Evolutionary conservation across 2,888 invertebrate species (phyloP).

Genomic region (Patella pellucida): DNA sequence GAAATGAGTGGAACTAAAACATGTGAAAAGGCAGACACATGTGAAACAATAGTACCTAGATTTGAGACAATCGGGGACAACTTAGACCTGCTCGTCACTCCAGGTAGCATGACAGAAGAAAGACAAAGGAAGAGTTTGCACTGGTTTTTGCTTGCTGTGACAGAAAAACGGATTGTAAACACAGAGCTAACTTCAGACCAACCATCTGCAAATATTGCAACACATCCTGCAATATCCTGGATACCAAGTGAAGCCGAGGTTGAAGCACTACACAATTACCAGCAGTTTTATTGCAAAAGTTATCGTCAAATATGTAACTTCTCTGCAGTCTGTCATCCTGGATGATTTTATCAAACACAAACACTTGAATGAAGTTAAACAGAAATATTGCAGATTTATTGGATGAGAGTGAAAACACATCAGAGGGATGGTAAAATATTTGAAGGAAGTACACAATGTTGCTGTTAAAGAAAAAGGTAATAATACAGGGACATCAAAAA

Average conservation of each 20-base stretch:
- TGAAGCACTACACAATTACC: too few relatives aligned
- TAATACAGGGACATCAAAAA: neutral
- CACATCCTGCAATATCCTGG: neutral
- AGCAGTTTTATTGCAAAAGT: too few relatives aligned
- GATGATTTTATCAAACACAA: neutral
- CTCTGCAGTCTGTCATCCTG: neutral
- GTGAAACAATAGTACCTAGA: neutral
- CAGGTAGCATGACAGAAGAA: neutral
- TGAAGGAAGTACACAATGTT: neutral
- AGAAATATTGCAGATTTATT: neutral
- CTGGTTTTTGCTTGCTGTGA: neutral
- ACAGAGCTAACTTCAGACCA: neutral
- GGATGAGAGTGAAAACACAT: constrained; percentile 10
- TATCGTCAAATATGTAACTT: neutral
- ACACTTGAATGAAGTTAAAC: neutral
- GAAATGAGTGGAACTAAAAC: too few relatives aligned
- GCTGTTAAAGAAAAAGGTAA: constrained; percentile 5
- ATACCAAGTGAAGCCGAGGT: neutral
- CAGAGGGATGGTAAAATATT: neutral
- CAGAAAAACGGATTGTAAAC: neutral
- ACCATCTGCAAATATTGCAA: neutral
- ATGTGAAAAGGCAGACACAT: too few relatives aligned
- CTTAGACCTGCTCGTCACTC: neutral
- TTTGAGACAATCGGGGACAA: constrained; percentile 7
- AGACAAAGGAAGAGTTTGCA: neutral